Evolutionary conservation across 2,113 vertebrate species (phyloP).

Genomic region (Elgaria multicarinata): DNA sequence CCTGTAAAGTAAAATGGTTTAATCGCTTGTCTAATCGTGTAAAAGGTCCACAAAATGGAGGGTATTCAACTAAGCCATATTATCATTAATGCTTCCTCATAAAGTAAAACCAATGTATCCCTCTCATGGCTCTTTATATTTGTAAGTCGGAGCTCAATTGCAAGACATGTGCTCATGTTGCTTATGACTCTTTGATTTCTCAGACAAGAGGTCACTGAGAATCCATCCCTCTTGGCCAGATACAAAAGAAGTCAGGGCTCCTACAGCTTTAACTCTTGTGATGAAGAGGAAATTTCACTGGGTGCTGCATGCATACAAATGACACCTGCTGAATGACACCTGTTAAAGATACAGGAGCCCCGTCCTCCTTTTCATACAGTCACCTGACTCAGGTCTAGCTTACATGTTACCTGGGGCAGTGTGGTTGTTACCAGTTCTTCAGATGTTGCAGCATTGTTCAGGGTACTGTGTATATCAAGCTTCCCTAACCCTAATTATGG

Average conservation of each 20-base stretch:
- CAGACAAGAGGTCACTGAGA: neutral
- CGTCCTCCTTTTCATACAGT: too few relatives aligned
- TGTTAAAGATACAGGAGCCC: too few relatives aligned
- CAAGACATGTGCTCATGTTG: neutral
- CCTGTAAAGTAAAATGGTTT: conserved; percentile 47
- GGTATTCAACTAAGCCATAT: conserved; percentile 49
- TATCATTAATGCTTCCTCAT: conserved; percentile 41
- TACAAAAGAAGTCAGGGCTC: too few relatives aligned
- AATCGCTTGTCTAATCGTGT: conserved; percentile 47
- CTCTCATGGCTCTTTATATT: conserved; percentile 55
- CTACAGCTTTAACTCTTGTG: too few relatives aligned
- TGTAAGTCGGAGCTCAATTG: conserved; percentile 54
- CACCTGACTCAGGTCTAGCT: too few relatives aligned
- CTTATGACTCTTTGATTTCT: neutral
- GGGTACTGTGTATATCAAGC: neutral
- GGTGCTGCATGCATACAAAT: too few relatives aligned
- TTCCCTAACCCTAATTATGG: too few relatives aligned
- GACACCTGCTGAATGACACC: too few relatives aligned
- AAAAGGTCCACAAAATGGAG: conserved; percentile 40
- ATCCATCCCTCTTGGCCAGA: too few relatives aligned
- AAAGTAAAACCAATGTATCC: conserved; percentile 9
- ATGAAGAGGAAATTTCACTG: too few relatives aligned
- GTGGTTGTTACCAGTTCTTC: neutral
- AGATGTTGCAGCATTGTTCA: neutral
- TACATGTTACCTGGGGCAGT: neutral